Evolutionary conservation across 2,888 invertebrate genomes (phyloP).

Genomic region (Therioaphis trifolii): DNA sequence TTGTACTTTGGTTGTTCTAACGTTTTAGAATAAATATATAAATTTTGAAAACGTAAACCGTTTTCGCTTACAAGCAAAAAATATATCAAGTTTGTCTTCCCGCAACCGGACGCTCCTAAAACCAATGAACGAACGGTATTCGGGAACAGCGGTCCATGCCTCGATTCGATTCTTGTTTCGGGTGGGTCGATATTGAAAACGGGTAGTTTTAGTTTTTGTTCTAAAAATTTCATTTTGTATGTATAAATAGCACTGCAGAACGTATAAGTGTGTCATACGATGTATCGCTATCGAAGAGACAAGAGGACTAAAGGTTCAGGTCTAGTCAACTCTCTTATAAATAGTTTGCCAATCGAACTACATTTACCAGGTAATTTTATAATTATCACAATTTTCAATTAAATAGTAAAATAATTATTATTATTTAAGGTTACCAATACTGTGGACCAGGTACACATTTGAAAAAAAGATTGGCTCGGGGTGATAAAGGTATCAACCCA

Average conservation of each 20-base stretch:
- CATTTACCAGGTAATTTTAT: no score
- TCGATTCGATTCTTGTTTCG: neutral
- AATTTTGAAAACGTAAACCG: constrained; percentile 64
- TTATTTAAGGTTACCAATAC: no score
- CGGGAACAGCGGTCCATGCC: constrained; percentile 67
- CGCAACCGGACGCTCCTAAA: constrained; percentile 65
- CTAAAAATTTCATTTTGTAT: neutral
- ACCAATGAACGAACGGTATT: constrained; percentile 65
- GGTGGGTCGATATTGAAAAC: neutral
- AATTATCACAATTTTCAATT: no score
- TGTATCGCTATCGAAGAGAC: neutral
- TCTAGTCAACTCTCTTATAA: constrained; percentile 61
- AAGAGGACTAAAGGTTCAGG: constrained; percentile 1
- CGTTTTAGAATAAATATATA: constrained; percentile 65
- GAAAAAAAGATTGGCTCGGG: constrained; percentile 6
- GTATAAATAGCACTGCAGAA: neutral
- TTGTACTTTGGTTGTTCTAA: constrained; percentile 65
- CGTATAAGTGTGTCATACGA: neutral
- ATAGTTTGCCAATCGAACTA: constrained; percentile 65
- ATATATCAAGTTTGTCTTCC: constrained; percentile 65
- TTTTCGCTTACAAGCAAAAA: constrained; percentile 64
- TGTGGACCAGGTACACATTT: no score
- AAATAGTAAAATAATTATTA: no score
- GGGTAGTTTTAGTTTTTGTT: neutral
- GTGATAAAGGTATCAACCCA: constrained; percentile 61